Conservation (phyloP, 2,113 vertebrate species). For the Clarias gariepinus region DNA sequence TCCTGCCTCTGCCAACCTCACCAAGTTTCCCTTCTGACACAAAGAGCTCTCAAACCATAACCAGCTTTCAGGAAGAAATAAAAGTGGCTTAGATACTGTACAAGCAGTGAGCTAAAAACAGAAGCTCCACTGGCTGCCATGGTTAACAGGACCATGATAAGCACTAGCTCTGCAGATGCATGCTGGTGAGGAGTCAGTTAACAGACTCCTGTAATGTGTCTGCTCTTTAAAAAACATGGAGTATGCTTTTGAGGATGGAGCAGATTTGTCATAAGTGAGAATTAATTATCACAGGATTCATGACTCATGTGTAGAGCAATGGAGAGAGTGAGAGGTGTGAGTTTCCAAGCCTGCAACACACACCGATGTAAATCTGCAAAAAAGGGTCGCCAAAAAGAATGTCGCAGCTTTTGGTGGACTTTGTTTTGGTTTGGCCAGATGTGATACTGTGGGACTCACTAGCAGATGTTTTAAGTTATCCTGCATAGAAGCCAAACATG, state of each 20-base stretch:
- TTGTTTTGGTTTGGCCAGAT: conserved; percentile 72
- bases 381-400: background rate
- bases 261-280: conserved; percentile 59
- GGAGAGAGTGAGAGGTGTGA: conserved; percentile 37
- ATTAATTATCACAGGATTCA: conserved; percentile 43
- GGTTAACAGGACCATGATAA: conserved; percentile 9
- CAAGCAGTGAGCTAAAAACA: conserved; percentile 19
- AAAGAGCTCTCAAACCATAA: background rate
- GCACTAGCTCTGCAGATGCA: conserved; percentile 10
- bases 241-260: conserved; percentile 46
- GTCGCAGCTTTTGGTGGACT: conserved; percentile 57
- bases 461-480: conserved; percentile 57
- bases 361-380: background rate
- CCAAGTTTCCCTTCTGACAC: background rate
- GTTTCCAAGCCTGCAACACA: conserved; percentile 9
- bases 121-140: background rate
- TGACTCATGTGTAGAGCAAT: conserved; percentile 48
- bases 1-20: background rate
- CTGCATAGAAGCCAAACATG: conserved; percentile 6
- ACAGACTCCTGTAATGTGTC: conserved; percentile 49
- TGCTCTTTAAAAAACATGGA: background rate
- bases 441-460: conserved; percentile 63
- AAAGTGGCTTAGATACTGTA: background rate
- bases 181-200: conserved; percentile 25
- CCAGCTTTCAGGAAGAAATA: conserved; percentile 2